Conservation (phyloP, 2,113 vertebrate genomes). For the Mionectes macconnelli region DNA sequence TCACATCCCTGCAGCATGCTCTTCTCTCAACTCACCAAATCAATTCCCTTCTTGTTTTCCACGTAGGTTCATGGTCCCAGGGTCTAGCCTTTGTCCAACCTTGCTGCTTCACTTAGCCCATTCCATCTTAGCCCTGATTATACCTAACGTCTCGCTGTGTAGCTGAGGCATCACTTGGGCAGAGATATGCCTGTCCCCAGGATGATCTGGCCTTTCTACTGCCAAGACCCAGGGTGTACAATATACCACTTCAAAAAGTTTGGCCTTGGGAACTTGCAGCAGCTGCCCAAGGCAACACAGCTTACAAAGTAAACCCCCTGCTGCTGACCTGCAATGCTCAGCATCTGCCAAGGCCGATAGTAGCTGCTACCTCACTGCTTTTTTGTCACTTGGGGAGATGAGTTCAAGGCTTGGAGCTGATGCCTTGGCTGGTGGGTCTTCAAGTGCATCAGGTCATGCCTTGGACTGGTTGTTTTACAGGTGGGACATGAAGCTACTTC, state of each 20-base stretch:
- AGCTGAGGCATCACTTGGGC: not conserved
- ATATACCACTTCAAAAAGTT: not conserved
- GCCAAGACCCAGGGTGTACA: not conserved
- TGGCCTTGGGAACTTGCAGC: not conserved
- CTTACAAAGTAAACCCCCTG: not conserved
- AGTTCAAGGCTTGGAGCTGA: not conserved
- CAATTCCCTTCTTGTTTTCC: not conserved
- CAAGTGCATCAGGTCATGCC: not conserved
- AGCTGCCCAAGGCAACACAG: not conserved
- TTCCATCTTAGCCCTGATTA: not conserved
- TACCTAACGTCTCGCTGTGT: not conserved
- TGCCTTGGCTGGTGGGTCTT: not conserved
- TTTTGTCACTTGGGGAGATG: not conserved
- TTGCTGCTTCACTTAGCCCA: not conserved
- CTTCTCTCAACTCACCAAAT: not conserved
- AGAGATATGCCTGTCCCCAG: not conserved
- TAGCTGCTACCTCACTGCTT: not conserved
- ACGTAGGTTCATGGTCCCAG: not conserved
- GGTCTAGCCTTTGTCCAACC: not conserved
- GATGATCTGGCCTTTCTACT: not conserved
- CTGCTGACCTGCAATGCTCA: not conserved
- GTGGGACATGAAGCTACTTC: not conserved
- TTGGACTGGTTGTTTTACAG: not conserved
- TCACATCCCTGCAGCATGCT: not conserved
- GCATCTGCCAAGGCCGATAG: not conserved